phyloP scores from a whole-genome alignment of 2,888 invertebrate species.

The Ceratothoa steindachneri region DNA sequence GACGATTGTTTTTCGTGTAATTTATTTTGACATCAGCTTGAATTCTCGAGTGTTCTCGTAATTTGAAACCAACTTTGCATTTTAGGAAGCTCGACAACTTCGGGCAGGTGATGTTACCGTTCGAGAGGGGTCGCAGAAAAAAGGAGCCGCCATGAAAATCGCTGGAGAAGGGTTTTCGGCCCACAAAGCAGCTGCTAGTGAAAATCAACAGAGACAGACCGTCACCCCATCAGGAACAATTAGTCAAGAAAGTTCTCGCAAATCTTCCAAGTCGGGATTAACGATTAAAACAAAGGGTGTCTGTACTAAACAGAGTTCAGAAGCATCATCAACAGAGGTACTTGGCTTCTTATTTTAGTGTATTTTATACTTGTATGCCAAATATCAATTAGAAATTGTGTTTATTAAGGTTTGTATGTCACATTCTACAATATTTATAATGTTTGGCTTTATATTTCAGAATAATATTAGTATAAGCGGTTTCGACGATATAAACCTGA shows the following conservation, averaged over 20 bases:
- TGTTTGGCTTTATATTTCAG: conserved; percentile 26
- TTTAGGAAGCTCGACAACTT: conserved; percentile 75
- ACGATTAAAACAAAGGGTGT: conserved; percentile 72
- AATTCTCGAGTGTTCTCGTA: no score
- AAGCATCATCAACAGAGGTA: conserved; percentile 44
- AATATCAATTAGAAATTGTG: background rate
- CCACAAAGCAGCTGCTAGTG: conserved; percentile 64
- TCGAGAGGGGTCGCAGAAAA: conserved; percentile 79
- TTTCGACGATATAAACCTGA: conserved; percentile 39
- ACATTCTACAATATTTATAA: background rate
- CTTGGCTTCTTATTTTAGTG: background rate
- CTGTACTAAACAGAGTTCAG: conserved; percentile 55
- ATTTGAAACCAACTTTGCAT: no score
- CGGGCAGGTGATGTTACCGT: conserved; percentile 79
- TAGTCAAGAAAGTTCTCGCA: conserved; percentile 40
- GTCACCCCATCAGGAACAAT: conserved; percentile 61
- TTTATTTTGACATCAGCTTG: no score
- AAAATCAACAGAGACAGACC: conserved; percentile 74
- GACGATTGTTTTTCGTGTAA: no score
- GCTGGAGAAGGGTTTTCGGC: conserved; percentile 81
- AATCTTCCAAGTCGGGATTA: conserved; percentile 51
- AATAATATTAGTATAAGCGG: conserved; percentile 43
- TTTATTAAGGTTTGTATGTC: background rate
- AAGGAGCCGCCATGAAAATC: conserved; percentile 75
- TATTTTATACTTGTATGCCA: background rate